These are phyloP conservation scores for Andrena camellia DNA, from an alignment of 2,888 invertebrate species.

Conservation along the genomic window DNA sequence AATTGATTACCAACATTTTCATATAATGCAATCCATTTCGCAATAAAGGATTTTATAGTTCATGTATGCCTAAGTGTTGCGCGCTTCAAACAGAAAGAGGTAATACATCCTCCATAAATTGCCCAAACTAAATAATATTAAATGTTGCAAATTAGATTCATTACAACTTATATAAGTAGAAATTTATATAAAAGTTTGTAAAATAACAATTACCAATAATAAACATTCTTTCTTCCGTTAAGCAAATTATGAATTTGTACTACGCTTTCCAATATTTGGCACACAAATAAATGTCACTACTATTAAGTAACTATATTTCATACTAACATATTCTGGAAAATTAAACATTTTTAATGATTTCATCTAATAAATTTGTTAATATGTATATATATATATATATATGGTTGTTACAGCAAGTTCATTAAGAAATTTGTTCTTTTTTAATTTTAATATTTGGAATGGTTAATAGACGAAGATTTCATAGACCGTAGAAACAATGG, in stretches of 20 bases:
- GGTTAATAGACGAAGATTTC: slow-evolving; percentile 35
- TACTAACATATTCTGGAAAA: slow-evolving; percentile 24
- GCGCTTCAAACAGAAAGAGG: slow-evolving; percentile 10
- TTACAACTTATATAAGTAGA: background rate
- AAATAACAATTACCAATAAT: slow-evolving; percentile 11
- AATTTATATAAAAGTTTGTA: slow-evolving; percentile 10
- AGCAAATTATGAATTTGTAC: slow-evolving; percentile 51
- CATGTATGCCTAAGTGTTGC: background rate
- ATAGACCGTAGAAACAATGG: slow-evolving; percentile 18
- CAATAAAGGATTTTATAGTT: background rate
- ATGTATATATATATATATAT: slow-evolving; percentile 19
- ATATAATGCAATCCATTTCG: slow-evolving; percentile 9
- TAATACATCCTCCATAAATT: slow-evolving; percentile 32
- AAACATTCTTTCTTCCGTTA: background rate
- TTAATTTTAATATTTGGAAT: slow-evolving; percentile 37
- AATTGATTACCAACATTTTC: slow-evolving; percentile 7
- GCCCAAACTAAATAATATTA: slow-evolving; percentile 5
- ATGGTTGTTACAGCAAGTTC: slow-evolving; percentile 33
- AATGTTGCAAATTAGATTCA: slow-evolving; percentile 15
- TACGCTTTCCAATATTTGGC: slow-evolving; percentile 45
- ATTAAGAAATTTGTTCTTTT: background rate
- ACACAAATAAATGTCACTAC: slow-evolving; percentile 32
- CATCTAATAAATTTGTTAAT: slow-evolving; percentile 15
- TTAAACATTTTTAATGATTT: slow-evolving; percentile 17
- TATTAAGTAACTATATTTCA: slow-evolving; percentile 31